phyloP scores from a whole-genome alignment of 1,140 invertebrate genomes.

The Pseudomyrmex concolor region DNA sequence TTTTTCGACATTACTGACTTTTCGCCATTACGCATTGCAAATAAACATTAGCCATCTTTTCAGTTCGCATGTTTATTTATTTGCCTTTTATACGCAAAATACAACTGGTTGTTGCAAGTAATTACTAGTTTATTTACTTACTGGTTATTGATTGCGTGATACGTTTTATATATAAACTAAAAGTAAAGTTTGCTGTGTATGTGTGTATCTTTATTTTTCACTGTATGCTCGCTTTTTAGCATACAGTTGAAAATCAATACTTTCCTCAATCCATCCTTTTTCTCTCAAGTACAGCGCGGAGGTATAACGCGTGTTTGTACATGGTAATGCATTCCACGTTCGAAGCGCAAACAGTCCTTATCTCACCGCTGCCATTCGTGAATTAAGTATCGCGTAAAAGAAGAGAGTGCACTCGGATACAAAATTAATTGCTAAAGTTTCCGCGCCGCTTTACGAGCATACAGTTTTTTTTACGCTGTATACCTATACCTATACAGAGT shows the following conservation, averaged over 20 bases:
- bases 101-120: neutral
- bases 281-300: conserved; percentile 26
- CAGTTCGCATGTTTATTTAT: neutral
- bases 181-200: neutral
- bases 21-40: neutral
- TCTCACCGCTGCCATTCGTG: conserved; percentile 46
- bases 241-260: conserved; percentile 6
- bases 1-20: neutral
- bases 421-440: conserved; percentile 61
- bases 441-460: conserved; percentile 20
- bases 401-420: conserved; percentile 48
- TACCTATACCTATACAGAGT: neutral
- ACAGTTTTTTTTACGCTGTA: conserved; percentile 14
- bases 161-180: neutral
- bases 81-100: neutral
- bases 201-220: neutral
- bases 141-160: neutral
- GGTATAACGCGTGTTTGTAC: conserved; percentile 25
- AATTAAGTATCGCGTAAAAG: conserved; percentile 39
- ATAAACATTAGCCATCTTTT: too few relatives aligned
- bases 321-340: conserved; percentile 52
- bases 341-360: conserved; percentile 47
- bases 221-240: neutral
- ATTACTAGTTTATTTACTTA: neutral
- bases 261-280: conserved; percentile 1